Evolutionary conservation across 2,888 invertebrate species (phyloP), one percentile per base, ranked within the genome.

Genomic region (Kuschelorhynchus macadamiae): DNA sequence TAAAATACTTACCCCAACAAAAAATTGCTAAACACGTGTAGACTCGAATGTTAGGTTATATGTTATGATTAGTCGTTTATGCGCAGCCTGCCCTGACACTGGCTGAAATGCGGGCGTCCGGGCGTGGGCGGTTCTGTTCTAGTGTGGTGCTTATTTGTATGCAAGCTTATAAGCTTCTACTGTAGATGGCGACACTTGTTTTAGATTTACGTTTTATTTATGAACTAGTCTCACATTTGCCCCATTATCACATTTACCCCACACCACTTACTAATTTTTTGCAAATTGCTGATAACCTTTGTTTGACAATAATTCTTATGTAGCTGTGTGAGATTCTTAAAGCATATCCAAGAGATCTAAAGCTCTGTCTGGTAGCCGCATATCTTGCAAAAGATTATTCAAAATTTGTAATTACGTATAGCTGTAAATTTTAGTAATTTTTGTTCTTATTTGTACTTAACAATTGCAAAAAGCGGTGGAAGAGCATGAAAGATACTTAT

Each of bases 291-390:
- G 41, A 8, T 25, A 70, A 44, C n/a, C 63, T 67, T 16, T 63
- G 47, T 16, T 50, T 11, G 16, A 67, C 25, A 39, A 62, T 52
- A n/a, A 46, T 44, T 12, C 41, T 41, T 14, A 71, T 64, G 25
- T 67, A 71, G 41, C 64, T 64, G 56, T 39, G 63, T 9, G 60
- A 68, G 14, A 71, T 70, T 8, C 60, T 20, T 33, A 69, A 67
- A 14, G 59, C 63, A 49, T 63, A 70, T 18, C 57, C 20, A 8
- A 68, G 16, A 12, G 52, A 59, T 11, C 25, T 39, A 11, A 59
- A 47, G 9, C 53, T 44, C 42, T 68, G 47, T 20, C 68, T 64
- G 2, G 68, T 68, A 17, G 64, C 64, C 53, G 64, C 16, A 46
- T 36, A 64, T 30, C 47, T 20, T 9, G 20, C 18, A 18, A 21